These are phyloP conservation scores for Neotoma lepida DNA, from an alignment of 2,113 vertebrate genomes.

Conservation along the genomic window DNA sequence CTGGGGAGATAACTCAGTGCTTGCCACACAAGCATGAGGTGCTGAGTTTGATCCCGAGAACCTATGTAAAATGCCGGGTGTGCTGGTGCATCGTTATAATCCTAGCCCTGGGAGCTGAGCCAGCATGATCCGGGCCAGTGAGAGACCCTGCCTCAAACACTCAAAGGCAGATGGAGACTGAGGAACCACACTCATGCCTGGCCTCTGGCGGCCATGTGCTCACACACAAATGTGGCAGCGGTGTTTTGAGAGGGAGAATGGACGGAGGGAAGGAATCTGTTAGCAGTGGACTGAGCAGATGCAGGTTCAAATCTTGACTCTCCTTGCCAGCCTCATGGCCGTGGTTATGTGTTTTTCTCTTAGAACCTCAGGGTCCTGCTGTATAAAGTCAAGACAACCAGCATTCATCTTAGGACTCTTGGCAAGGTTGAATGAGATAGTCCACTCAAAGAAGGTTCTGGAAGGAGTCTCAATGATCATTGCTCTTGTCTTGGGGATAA, in stretches of 20 bases:
- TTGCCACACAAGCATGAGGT: not conserved
- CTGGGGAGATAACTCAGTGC: not conserved
- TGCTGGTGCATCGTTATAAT: not conserved
- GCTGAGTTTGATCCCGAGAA: not conserved
- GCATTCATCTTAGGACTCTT: too few species aligned
- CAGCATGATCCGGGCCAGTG: too few species aligned
- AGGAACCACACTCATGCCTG: not conserved
- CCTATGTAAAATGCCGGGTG: not conserved
- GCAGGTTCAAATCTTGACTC: not conserved
- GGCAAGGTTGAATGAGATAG: not conserved
- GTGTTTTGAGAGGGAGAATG: not conserved
- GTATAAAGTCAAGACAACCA: not conserved
- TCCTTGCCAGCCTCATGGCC: not conserved
- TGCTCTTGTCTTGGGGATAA: not conserved
- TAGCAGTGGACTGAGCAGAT: not conserved
- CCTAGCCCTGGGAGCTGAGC: not conserved
- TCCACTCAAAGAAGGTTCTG: not conserved
- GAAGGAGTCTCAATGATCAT: not conserved
- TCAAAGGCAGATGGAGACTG: not conserved
- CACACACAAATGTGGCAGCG: too few species aligned
- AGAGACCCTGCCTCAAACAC: not conserved
- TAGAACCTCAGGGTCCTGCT: not conserved
- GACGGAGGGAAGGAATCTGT: not conserved
- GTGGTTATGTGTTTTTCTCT: not conserved
- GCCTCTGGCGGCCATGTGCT: too few species aligned